Base-by-base conservation (phyloP, 2,797 vertebrate species). In the Scarus forsteni region DNA sequence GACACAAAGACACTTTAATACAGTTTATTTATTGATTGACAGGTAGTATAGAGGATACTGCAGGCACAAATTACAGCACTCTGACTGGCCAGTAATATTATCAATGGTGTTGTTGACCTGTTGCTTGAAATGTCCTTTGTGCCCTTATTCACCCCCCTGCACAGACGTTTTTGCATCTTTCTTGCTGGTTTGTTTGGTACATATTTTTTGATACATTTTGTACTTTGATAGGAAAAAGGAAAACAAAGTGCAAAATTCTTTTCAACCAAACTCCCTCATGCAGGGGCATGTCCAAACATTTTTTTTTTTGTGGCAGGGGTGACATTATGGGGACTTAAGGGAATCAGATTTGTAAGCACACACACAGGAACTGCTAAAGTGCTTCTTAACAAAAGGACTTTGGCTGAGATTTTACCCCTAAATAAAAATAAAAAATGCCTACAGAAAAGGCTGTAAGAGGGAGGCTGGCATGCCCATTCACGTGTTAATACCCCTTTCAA, bases 41-140 rank as follows among this genome's bases (percentile, higher is more conserved):
- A 83, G 76, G 79, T 83, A 89, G 89, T 81, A 77, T 88, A 76
- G 71, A 89, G 85, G 80, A 91, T 81, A 92, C 86, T 85, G 75
- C 89, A 93, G 92, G 88, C 89, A 93, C 87, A 90, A 88, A 84
- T 82, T 85, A 90, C 87, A 92, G 84, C 84, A 90, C 82, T 92
- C 80, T 83, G 82, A 89, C 85, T 88, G 85, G 85, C 82, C 84
- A 86, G 80, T 85, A 86, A 85, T 76, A 88, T 73, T 85, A 79
- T 75, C 82, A 86, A 80, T 78, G 46, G 44, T 77, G 71, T 75
- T 81, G 61, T 46, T 60, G 10, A 70, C 56, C 44, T 76, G 50
- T 56, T 75, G 42, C 65, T 63, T 40, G 9, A 74, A 83, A 73
- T 67, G 71, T 77, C 74, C 54, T 68, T 56, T 66, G 50, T 71